Percentiles rank a stretch among this genome's conserved stretches.
These are phyloP conservation scores for Geophilus truncorum DNA, from an alignment of 2,888 invertebrate species.

Conservation along the genomic window DNA sequence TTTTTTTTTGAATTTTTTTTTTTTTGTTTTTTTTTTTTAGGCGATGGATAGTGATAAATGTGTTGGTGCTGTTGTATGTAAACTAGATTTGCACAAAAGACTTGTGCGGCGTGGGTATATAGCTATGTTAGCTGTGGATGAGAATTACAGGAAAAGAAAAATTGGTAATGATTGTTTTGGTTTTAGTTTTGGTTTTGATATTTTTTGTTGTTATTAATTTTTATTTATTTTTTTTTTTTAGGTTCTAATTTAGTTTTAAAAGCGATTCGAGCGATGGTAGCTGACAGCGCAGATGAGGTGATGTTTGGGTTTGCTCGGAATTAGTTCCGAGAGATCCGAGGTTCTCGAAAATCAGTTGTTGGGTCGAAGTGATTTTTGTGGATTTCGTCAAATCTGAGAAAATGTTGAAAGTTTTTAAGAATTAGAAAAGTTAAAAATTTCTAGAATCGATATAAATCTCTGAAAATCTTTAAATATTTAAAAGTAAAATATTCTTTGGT, in stretches of 20 bases:
- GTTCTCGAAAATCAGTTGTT: too few species aligned
- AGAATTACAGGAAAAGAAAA: slow-evolving; percentile 85
- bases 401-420: too few species aligned
- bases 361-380: slow-evolving; percentile 38
- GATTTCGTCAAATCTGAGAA: too few species aligned
- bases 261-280: slow-evolving; percentile 77
- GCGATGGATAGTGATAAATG: slow-evolving; percentile 81
- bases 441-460: too few species aligned
- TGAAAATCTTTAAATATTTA: too few species aligned
- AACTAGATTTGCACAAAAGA: slow-evolving; percentile 80
- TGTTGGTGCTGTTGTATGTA: slow-evolving; percentile 98
- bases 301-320: too few species aligned
- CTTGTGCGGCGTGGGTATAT: slow-evolving; percentile 93
- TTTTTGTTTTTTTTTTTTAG: slow-evolving; percentile 52
- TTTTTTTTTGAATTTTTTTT: neutral
- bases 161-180: slow-evolving; percentile 62
- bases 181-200: neutral
- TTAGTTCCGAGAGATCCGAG: too few species aligned
- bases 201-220: neutral
- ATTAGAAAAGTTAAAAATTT: too few species aligned
- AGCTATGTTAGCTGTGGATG: slow-evolving; percentile 98
- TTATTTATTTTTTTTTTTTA: slow-evolving; percentile 50
- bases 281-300: slow-evolving; percentile 90
- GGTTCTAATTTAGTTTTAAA: slow-evolving; percentile 60
- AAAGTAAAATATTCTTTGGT: too few species aligned